Conservation (phyloP, 2,797 vertebrate species). For the Clarias pachynema region DNA sequence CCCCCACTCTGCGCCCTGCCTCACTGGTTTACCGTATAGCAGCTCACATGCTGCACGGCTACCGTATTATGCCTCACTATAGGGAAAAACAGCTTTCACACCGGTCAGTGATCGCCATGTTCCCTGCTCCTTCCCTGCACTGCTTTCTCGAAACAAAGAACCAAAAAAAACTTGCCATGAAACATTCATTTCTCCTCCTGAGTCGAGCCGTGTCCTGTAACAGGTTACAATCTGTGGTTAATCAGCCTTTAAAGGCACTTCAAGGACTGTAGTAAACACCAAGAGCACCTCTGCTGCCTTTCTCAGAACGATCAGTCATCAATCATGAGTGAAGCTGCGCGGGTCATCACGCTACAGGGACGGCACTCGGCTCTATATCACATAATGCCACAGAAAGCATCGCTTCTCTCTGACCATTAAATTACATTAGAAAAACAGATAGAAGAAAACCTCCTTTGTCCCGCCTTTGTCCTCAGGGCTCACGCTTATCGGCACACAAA, state of each 20-base stretch:
- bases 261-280: slow-evolving; percentile 5
- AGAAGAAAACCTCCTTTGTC: slow-evolving; percentile 46
- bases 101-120: slow-evolving; percentile 4
- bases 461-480: slow-evolving; percentile 54
- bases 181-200: background rate
- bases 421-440: slow-evolving; percentile 45
- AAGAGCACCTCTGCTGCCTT: slow-evolving; percentile 36
- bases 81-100: slow-evolving; percentile 31
- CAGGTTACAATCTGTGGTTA: slow-evolving; percentile 4
- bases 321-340: slow-evolving; percentile 44
- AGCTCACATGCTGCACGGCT: background rate
- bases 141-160: slow-evolving; percentile 16
- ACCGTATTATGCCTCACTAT: background rate
- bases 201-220: background rate
- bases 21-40: background rate
- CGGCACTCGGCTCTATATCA: slow-evolving; percentile 56
- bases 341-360: slow-evolving; percentile 49
- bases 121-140: background rate
- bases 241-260: slow-evolving; percentile 19
- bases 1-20: slow-evolving; percentile 2
- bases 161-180: slow-evolving; percentile 3
- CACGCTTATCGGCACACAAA: slow-evolving; percentile 36
- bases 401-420: slow-evolving; percentile 58
- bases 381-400: slow-evolving; percentile 52
- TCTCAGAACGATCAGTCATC: slow-evolving; percentile 50